Evolutionary conservation across 2,113 vertebrate species (phyloP).

Genomic region (Grus americana): DNA sequence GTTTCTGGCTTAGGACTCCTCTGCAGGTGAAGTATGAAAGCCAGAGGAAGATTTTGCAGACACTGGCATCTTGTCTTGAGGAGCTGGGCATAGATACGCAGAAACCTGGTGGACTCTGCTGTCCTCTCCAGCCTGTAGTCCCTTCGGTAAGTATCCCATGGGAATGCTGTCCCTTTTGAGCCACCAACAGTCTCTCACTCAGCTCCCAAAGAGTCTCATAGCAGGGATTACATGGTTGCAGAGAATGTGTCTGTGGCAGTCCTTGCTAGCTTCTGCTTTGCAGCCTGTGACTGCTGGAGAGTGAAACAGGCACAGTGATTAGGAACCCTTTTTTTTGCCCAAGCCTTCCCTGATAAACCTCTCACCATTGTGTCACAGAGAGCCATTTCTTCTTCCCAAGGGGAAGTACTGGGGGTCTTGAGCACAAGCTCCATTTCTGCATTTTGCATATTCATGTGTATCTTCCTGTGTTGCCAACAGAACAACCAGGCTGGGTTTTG

Average conservation of each 20-base stretch:
- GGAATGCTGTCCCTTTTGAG: not conserved
- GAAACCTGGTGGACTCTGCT: slow-evolving; percentile 48
- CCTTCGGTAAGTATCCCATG: slow-evolving; percentile 68
- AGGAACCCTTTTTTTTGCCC: not conserved
- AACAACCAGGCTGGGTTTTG: not conserved
- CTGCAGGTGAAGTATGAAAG: slow-evolving; percentile 80
- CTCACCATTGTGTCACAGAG: not conserved
- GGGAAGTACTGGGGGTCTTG: not conserved
- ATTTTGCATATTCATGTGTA: not conserved
- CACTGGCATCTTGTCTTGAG: slow-evolving; percentile 60
- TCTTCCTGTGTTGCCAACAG: not conserved
- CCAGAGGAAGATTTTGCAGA: slow-evolving; percentile 74
- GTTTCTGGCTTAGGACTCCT: slow-evolving; percentile 17
- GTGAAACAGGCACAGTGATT: not conserved
- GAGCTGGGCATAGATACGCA: not conserved
- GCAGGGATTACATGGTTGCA: not conserved
- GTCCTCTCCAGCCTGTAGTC: slow-evolving; percentile 76
- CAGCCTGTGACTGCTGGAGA: not conserved
- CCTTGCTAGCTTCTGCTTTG: not conserved
- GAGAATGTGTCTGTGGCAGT: not conserved
- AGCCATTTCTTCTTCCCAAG: not conserved
- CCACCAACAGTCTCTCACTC: not conserved
- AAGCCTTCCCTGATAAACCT: not conserved
- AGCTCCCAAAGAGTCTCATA: not conserved
- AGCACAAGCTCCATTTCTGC: not conserved